These are phyloP conservation scores for Melanerpes aurifrons DNA, from an alignment of 2,113 vertebrate species.

Conservation along the genomic window DNA sequence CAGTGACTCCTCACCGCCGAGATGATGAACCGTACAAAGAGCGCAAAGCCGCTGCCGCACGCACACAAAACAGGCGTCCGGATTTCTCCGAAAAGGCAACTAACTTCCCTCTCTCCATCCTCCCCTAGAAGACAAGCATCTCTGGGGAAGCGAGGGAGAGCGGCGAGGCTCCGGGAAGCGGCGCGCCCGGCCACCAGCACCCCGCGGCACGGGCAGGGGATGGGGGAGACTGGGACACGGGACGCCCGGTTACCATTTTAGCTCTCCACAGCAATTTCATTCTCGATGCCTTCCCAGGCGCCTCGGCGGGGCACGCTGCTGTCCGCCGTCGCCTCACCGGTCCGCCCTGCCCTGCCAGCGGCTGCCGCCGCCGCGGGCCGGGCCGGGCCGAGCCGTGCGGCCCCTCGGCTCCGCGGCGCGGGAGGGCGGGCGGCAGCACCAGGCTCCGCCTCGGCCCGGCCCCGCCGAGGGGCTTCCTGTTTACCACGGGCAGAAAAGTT, in stretches of 20 bases:
- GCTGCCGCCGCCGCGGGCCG: background rate
- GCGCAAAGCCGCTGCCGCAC: background rate
- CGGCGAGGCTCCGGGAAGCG: background rate
- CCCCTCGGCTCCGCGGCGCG: background rate
- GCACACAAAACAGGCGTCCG: background rate
- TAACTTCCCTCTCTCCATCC: background rate
- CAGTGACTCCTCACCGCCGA: background rate
- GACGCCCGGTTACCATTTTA: slow-evolving; percentile 88
- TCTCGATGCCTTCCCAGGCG: slow-evolving; percentile 82
- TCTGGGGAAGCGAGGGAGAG: background rate
- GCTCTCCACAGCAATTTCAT: slow-evolving; percentile 95
- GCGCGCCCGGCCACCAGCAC: background rate
- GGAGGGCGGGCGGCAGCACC: background rate
- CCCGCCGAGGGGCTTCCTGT: background rate
- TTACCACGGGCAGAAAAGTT: background rate
- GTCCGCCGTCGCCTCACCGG: background rate
- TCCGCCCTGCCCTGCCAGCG: background rate
- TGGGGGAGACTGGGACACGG: background rate
- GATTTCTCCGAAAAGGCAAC: background rate
- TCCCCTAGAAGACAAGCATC: background rate
- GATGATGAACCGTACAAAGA: background rate
- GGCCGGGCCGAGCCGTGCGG: background rate
- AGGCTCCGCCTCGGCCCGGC: background rate
- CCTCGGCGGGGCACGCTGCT: slow-evolving; percentile 75
- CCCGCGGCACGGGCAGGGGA: background rate